These are phyloP conservation scores for Scyliorhinus canicula DNA, from an alignment of 2,797 vertebrate species.

Conservation along the genomic window DNA sequence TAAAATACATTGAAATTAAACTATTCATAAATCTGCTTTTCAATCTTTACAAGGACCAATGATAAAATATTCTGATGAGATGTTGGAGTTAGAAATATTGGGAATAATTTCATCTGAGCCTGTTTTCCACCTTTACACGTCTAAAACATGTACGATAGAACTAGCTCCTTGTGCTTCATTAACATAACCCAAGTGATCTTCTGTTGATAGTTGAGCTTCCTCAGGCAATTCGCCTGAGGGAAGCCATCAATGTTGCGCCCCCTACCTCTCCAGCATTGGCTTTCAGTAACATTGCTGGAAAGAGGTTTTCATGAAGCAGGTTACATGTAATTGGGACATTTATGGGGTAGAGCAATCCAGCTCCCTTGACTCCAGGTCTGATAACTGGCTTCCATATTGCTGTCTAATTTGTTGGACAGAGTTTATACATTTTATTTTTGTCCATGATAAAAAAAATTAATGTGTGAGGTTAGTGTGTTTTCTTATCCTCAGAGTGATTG, in stretches of 20 bases:
- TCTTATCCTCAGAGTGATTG: too few species aligned
- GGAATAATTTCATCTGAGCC: not conserved
- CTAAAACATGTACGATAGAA: not conserved
- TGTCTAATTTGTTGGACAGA: not conserved
- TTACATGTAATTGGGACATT: not conserved
- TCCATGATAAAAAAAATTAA: too few species aligned
- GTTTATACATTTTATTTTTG: too few species aligned
- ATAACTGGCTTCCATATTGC: too few species aligned
- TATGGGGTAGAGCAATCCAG: not conserved
- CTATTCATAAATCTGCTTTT: too few species aligned
- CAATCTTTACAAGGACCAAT: not conserved
- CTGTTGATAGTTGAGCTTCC: not conserved
- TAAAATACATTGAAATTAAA: too few species aligned
- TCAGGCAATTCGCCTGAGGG: not conserved
- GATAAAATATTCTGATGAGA: not conserved
- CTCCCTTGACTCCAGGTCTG: not conserved
- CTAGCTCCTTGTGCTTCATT: not conserved
- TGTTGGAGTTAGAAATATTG: not conserved
- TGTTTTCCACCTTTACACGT: not conserved
- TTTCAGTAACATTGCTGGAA: not conserved
- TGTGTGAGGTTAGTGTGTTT: too few species aligned
- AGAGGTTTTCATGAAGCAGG: not conserved
- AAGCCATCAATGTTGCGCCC: not conserved
- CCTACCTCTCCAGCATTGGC: not conserved
- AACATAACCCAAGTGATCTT: not conserved